Evolutionary conservation across 2,888 invertebrate species (phyloP).

Genomic region (Andrena flavipes): DNA sequence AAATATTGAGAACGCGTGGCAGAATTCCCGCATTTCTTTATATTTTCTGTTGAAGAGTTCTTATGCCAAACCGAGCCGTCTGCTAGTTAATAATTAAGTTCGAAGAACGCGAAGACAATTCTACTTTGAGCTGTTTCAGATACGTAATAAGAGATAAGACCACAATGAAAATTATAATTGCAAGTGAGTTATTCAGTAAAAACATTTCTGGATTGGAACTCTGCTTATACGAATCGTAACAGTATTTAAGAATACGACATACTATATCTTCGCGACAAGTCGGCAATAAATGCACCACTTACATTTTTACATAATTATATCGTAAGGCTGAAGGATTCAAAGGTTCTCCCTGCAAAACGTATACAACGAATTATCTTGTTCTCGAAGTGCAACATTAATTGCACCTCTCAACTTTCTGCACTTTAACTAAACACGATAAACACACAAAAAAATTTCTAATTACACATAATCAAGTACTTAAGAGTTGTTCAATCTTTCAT

Average conservation of each 20-base stretch:
- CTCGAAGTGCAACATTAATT: slow-evolving; percentile 31
- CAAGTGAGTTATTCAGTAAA: slow-evolving; percentile 51
- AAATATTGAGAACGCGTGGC: slow-evolving; percentile 27
- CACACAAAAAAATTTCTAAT: slow-evolving; percentile 23
- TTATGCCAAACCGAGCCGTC: slow-evolving; percentile 9
- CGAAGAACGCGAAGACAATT: slow-evolving; percentile 8
- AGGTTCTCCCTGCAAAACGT: slow-evolving; percentile 22
- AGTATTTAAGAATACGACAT: slow-evolving; percentile 24
- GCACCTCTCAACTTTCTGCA: slow-evolving; percentile 45
- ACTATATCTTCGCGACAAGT: slow-evolving; percentile 13
- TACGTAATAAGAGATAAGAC: slow-evolving; percentile 31
- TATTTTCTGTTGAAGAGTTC: slow-evolving; percentile 28
- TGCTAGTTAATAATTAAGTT: slow-evolving; percentile 20
- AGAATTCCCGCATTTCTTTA: slow-evolving; percentile 13
- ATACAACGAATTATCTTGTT: slow-evolving; percentile 55
- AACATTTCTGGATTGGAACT: slow-evolving; percentile 42
- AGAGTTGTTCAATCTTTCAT: slow-evolving; percentile 28
- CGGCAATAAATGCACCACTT: slow-evolving; percentile 13
- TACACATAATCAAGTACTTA: slow-evolving; percentile 22
- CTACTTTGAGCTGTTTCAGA: slow-evolving; percentile 34
- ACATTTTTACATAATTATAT: slow-evolving; percentile 29
- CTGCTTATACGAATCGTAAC: slow-evolving; percentile 33
- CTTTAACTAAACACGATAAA: slow-evolving; percentile 29
- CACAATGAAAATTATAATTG: slow-evolving; percentile 44
- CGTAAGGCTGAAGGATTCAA: slow-evolving; percentile 1